phyloP scores from a whole-genome alignment of 1,140 invertebrate species.

The Holotrichia oblita region DNA sequence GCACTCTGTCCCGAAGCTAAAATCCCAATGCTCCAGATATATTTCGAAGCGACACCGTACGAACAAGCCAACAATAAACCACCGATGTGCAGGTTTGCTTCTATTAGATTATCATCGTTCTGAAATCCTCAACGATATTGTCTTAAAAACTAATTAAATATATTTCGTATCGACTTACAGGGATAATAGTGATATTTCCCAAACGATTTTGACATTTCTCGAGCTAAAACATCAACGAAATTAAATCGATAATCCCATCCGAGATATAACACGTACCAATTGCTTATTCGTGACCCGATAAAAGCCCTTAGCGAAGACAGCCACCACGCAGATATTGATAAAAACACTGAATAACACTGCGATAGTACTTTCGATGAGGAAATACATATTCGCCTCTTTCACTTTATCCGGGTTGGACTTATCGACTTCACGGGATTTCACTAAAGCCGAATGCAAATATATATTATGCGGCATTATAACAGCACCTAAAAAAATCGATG shows the following conservation, averaged over 20 bases:
- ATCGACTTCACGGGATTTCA: slow-evolving; percentile 88
- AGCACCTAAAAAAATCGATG: slow-evolving; percentile 62
- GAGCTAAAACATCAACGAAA: not conserved
- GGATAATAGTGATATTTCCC: not conserved
- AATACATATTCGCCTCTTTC: slow-evolving; percentile 90
- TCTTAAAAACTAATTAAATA: too few relatives aligned
- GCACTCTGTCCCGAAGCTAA: slow-evolving; percentile 91
- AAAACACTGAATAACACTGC: slow-evolving; percentile 89
- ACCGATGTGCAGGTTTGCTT: slow-evolving; percentile 84
- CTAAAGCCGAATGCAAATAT: slow-evolving; percentile 91
- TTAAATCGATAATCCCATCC: too few relatives aligned
- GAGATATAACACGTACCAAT: too few relatives aligned
- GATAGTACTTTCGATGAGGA: slow-evolving; percentile 85
- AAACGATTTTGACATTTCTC: not conserved
- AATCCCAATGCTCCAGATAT: slow-evolving; percentile 92
- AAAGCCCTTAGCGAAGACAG: slow-evolving; percentile 89
- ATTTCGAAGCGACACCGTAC: slow-evolving; percentile 83
- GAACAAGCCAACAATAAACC: slow-evolving; percentile 87
- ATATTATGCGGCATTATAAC: slow-evolving; percentile 97
- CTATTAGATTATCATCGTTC: slow-evolving; percentile 67
- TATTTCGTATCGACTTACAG: too few relatives aligned
- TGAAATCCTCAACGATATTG: too few relatives aligned
- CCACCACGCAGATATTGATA: slow-evolving; percentile 91
- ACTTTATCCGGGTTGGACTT: slow-evolving; percentile 76
- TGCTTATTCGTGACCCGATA: slow-evolving; percentile 76